Conservation (phyloP, 2,797 vertebrate genomes). For the Anolis apletophallus region DNA sequence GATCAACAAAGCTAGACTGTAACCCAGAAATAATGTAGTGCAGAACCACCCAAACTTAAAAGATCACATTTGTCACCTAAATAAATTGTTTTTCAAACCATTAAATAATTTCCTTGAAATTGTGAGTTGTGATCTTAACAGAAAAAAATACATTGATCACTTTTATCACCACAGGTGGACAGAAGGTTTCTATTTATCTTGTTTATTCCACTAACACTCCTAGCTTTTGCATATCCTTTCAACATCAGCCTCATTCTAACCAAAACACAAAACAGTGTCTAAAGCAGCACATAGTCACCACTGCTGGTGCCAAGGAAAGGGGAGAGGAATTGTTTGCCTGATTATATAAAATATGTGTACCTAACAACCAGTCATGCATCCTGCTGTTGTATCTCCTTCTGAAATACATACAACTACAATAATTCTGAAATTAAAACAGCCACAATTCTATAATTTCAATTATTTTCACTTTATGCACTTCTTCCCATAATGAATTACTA, state of each 20-base stretch:
- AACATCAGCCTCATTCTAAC: not conserved
- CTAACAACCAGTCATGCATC: not conserved
- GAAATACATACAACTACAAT: not conserved
- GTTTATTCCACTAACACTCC: not conserved
- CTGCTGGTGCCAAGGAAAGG: not conserved
- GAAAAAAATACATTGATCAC: not conserved
- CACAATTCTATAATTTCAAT: no score
- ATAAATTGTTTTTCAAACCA: not conserved
- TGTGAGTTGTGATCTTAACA: no score
- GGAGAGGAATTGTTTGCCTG: no score
- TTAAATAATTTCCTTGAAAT: not conserved
- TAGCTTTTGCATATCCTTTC: not conserved
- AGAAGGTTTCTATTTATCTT: not conserved
- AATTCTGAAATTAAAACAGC: not conserved
- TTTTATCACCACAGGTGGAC: not conserved
- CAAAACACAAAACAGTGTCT: not conserved
- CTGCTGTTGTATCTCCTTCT: not conserved
- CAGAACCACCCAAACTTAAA: not conserved
- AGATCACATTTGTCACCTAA: not conserved
- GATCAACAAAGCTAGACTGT: not conserved
- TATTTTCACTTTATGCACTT: no score
- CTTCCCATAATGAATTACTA: no score
- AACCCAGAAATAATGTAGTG: not conserved
- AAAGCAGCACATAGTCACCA: not conserved
- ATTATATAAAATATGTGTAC: not conserved